Percentiles rank a stretch among this genome's conserved stretches.
Evolutionary conservation across 2,888 invertebrate genomes (phyloP).

Genomic region (Drosophila vallismaia): DNA sequence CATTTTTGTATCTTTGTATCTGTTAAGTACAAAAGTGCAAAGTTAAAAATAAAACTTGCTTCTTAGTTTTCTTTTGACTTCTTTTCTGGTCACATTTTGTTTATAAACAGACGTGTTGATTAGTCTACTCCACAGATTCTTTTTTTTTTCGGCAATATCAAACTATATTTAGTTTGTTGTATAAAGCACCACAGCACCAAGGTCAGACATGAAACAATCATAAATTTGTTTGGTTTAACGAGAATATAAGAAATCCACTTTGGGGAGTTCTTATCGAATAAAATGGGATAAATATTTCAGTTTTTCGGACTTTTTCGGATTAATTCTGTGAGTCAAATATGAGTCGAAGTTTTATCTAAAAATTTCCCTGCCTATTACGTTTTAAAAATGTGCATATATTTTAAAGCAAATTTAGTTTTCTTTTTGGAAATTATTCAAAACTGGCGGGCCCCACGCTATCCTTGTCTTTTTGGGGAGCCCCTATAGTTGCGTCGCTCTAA

Average conservation of each 20-base stretch:
- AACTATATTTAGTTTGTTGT: conserved; percentile 17
- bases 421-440: conserved; percentile 3
- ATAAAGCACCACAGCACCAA: conserved; percentile 53
- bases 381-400: not conserved
- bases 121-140: conserved; percentile 19
- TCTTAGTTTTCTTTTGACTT: conserved; percentile 30
- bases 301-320: not conserved
- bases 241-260: not conserved
- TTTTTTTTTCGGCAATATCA: conserved; percentile 6
- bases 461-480: not conserved
- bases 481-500: conserved; percentile 38
- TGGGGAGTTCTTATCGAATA: not conserved
- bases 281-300: not conserved
- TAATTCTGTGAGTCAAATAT: not conserved
- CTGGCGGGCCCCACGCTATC: conserved; percentile 39
- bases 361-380: not conserved
- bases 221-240: conserved; percentile 42
- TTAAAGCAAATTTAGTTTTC: too few relatives aligned
- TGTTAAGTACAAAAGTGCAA: conserved; percentile 7
- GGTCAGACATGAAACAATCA: conserved; percentile 46
- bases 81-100: conserved; percentile 39
- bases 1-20: not conserved
- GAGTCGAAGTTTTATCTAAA: not conserved
- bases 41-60: not conserved
- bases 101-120: conserved; percentile 46